These are phyloP conservation scores for Euspilapteryx auroguttella DNA, from an alignment of 2,888 invertebrate genomes.

Conservation along the genomic window DNA sequence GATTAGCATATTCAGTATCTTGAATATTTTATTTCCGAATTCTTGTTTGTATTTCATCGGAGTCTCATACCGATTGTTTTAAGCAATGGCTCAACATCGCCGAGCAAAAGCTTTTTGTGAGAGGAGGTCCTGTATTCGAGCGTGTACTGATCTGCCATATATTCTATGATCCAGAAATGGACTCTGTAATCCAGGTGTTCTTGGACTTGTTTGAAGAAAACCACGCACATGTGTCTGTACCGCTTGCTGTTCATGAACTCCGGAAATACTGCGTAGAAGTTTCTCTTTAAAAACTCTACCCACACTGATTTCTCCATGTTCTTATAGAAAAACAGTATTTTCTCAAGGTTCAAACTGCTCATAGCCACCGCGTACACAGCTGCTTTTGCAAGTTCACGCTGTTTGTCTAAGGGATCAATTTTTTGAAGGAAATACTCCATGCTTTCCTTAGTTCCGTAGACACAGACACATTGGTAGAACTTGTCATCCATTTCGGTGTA, in stretches of 20 bases:
- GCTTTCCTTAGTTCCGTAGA: neutral
- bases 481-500: neutral
- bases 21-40: neutral
- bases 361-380: neutral
- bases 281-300: neutral
- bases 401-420: neutral
- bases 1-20: neutral
- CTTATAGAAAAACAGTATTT: slow-evolving; percentile 1
- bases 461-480: neutral
- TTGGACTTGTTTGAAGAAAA: neutral
- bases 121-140: no score
- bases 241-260: neutral
- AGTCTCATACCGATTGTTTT: neutral
- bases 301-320: neutral
- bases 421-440: neutral
- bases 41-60: neutral
- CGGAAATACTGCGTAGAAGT: neutral
- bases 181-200: no score
- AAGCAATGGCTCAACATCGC: neutral
- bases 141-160: no score
- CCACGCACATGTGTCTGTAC: slow-evolving; percentile 2
- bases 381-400: neutral
- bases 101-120: neutral
- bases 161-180: neutral
- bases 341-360: neutral